Base-by-base conservation (phyloP, 1,140 invertebrate genomes). In the Zophobas atratus region DNA sequence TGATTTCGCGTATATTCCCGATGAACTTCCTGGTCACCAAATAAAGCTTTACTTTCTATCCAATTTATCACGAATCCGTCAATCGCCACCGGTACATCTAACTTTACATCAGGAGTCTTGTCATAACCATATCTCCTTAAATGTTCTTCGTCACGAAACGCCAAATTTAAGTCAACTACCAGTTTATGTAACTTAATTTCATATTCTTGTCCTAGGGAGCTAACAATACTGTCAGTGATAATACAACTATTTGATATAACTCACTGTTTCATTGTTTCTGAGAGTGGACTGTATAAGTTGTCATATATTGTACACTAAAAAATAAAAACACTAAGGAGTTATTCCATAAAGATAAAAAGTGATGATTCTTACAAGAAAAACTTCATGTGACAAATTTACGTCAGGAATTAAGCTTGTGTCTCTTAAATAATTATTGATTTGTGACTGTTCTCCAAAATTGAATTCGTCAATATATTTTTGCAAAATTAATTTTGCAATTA, bases 41-140 rank as follows among this genome's bases (percentile, higher is more conserved):
- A 99, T 43, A 95, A 91, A 5, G 97, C 97, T 88, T 99, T 98
- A 79, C 96, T 98, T 88, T 99, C 97, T 78, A 99, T 96, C 97
- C 97, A 99, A 86, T 98, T 97, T 0, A 98, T 91, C 33, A 98
- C 91, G 84, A 93, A 91, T 2, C 94, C 95, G 88, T 96, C 93
- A 36, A 97, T 91, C 41, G 94, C 94, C 76, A 98, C 93, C 1
- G 97, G 97, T 36, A 98, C 89, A 84, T 97, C 94, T 56, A 99
- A 88, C 88, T 97, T 97, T 35, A 97, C 90, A 87, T 98, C 97
- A 4, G 97, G 97, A 6, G 97, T 99, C 88, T 98, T 99, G 85
- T 98, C 97, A 87, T 95, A 98, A 1, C 97, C 97, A 85, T 92
- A 90, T 51, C 89, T 88, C 78, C 96, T 88, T 48, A 98, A 88